A percentile compares a stretch with the other conserved stretches of the same genome.
These are phyloP conservation scores for Sinotaia quadrata DNA, from an alignment of 2,888 invertebrate species.

Conservation along the genomic window DNA sequence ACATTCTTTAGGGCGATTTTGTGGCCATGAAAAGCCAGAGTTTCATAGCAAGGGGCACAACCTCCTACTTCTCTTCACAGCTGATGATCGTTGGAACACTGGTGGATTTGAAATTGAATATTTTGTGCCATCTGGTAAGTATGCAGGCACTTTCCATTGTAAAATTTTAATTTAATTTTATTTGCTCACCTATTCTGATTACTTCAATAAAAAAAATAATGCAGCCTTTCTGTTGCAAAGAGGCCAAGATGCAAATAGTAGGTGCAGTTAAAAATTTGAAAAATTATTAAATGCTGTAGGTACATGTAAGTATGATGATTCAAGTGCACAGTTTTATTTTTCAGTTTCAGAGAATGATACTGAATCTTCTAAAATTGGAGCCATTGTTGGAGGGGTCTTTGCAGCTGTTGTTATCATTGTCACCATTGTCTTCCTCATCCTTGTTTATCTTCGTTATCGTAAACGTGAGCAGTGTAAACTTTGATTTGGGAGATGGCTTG, in stretches of 20 bases:
- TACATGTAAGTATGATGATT: neutral
- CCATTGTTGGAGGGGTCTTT: conserved; percentile 24
- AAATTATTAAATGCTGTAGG: neutral
- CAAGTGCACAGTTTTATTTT: neutral
- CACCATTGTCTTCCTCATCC: conserved; percentile 20
- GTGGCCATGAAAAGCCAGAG: conserved; percentile 31
- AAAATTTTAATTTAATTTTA: too few relatives aligned
- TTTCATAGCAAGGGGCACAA: conserved; percentile 30
- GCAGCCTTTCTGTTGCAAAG: too few relatives aligned
- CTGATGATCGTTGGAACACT: conserved; percentile 33
- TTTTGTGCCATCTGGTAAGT: too few relatives aligned
- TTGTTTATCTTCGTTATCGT: conserved; percentile 29
- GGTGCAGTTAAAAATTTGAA: neutral
- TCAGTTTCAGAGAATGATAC: conserved; percentile 2
- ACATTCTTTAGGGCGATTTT: conserved; percentile 33
- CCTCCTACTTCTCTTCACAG: conserved; percentile 31
- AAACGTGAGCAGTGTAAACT: conserved; percentile 18
- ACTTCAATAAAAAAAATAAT: too few relatives aligned
- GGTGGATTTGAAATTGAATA: conserved; percentile 32
- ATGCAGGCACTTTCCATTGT: too few relatives aligned
- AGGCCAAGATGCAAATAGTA: too few relatives aligned
- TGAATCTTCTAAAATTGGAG: neutral
- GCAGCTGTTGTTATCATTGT: conserved; percentile 17
- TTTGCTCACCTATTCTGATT: too few relatives aligned
- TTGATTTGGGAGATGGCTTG: neutral